phyloP scores from a whole-genome alignment of 2,113 vertebrate genomes.

The Ceyx melanurus region DNA sequence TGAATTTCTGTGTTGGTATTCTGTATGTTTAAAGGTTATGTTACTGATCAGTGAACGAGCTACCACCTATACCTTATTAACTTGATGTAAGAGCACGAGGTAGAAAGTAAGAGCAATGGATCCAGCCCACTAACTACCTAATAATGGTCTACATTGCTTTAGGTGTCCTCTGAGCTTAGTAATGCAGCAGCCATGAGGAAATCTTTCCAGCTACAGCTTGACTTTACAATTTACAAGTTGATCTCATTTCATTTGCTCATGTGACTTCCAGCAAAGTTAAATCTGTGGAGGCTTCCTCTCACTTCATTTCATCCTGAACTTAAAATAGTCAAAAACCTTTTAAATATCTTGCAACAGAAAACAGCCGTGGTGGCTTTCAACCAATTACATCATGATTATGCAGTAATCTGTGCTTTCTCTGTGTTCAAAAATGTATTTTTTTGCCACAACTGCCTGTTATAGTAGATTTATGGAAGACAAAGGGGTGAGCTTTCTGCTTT shows the following conservation, averaged over 20 bases:
- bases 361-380: slow-evolving; percentile 44
- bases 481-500: slow-evolving; percentile 21
- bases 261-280: slow-evolving; percentile 69
- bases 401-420: slow-evolving; percentile 47
- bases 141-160: not conserved
- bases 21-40: not conserved
- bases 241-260: slow-evolving; percentile 59
- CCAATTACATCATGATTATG: slow-evolving; percentile 61
- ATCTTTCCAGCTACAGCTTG: slow-evolving; percentile 55
- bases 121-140: not conserved
- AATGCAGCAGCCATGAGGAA: slow-evolving; percentile 43
- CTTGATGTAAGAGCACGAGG: not conserved
- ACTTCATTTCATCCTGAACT: slow-evolving; percentile 50
- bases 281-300: slow-evolving; percentile 64
- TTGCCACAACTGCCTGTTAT: slow-evolving; percentile 35
- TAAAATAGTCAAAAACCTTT: slow-evolving; percentile 49
- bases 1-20: not conserved
- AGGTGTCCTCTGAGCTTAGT: slow-evolving; percentile 30
- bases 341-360: slow-evolving; percentile 35
- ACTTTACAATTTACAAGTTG: slow-evolving; percentile 37
- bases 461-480: slow-evolving; percentile 39
- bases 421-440: slow-evolving; percentile 28
- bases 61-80: not conserved
- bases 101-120: not conserved
- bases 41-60: not conserved